Percentiles rank a stretch among this genome's conserved stretches.
phyloP scores from a whole-genome alignment of 2,797 vertebrate genomes.

The Pangasius mekongensis region DNA sequence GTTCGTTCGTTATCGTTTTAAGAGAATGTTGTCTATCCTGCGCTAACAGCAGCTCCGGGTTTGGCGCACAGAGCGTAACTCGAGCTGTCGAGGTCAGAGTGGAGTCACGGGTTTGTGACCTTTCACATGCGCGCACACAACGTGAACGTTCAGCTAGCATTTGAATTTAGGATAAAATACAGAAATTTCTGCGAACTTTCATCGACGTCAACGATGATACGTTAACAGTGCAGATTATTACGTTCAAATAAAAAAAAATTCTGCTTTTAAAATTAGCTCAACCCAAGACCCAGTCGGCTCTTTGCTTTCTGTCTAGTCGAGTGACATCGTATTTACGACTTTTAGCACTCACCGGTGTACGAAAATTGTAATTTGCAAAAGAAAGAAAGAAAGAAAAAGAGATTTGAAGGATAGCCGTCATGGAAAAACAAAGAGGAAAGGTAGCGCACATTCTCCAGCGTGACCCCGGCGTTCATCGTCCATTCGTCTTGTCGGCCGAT shows the following conservation, averaged over 20 bases:
- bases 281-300: not conserved
- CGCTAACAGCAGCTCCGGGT: not conserved
- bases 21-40: not conserved
- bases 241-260: not conserved
- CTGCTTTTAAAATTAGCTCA: not conserved
- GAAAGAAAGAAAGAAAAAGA: not conserved
- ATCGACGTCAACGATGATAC: not conserved
- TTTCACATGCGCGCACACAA: not conserved
- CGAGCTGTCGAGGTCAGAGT: not conserved
- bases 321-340: not conserved
- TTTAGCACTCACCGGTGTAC: not conserved
- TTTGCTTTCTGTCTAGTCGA: not conserved
- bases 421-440: not conserved
- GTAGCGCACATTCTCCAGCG: not conserved
- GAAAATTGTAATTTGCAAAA: not conserved
- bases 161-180: not conserved
- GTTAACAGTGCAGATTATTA: not conserved
- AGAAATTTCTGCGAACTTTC: not conserved
- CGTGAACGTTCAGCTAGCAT: not conserved
- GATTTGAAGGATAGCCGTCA: not conserved
- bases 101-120: not conserved
- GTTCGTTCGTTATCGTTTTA: not conserved
- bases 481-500: slow-evolving; percentile 13
- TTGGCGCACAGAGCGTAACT: not conserved
- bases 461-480: slow-evolving; percentile 17